Conservation (phyloP, 1,140 invertebrate species). For the Papilio aristodemus region DNA sequence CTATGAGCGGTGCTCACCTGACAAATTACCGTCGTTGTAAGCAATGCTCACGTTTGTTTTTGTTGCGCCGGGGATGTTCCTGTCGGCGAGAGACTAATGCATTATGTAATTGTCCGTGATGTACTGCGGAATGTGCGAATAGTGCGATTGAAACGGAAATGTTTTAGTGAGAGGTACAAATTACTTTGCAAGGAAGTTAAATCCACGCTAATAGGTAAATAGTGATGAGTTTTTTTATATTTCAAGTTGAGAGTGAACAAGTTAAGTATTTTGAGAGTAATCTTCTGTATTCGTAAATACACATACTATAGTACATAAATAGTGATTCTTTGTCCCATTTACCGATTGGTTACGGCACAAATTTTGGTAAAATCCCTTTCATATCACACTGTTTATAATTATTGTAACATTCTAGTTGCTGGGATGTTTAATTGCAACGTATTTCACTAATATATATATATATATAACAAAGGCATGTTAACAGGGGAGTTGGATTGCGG, state of each 20-base stretch:
- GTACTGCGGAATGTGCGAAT: conserved; percentile 37
- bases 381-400: too few relatives aligned
- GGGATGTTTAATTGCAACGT: too few relatives aligned
- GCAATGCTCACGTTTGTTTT: conserved; percentile 77
- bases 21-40: conserved; percentile 71
- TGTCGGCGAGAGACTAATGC: conserved; percentile 67
- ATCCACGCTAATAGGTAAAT: background rate
- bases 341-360: too few relatives aligned
- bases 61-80: conserved; percentile 72
- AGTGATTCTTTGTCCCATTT: too few relatives aligned
- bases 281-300: too few relatives aligned
- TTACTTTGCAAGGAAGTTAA: background rate
- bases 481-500: conserved; percentile 38
- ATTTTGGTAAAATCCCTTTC: too few relatives aligned
- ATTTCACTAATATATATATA: background rate
- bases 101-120: conserved; percentile 57
- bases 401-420: too few relatives aligned
- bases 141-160: conserved; percentile 1
- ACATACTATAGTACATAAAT: too few relatives aligned
- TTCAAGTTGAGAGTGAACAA: background rate
- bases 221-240: background rate
- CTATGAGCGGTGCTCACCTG: conserved; percentile 65
- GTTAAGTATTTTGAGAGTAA: background rate
- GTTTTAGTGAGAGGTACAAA: background rate
- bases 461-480: conserved; percentile 33